Base-by-base conservation (phyloP, 2,888 invertebrate genomes). In the Eilema caniola region DNA sequence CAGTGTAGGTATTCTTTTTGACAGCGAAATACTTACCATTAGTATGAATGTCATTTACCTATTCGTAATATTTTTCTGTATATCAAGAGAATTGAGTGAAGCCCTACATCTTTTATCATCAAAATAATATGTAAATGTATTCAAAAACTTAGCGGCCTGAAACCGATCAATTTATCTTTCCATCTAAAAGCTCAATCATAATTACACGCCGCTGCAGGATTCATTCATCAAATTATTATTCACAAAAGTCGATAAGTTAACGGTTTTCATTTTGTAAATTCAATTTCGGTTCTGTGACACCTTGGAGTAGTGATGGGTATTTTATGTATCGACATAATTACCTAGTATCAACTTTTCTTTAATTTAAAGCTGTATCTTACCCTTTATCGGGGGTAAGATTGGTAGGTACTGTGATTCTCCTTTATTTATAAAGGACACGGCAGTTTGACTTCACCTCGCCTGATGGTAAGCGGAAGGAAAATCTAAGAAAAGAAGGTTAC, bases 151-250 rank as follows among this genome's bases (percentile, higher is more conserved):
- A 68, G 64, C 72, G 66, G 67, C 65, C 23, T 66, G 74, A 75
- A 79, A 80, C 74, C 70, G 66, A 74, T 81, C 74, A 74, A 80
- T 83, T 79, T 80, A 82, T 83, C 82, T 82, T 81, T 73, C 75
- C 74, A 75, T 82, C 74, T 73, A 74, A 76, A 79, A 61, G 67
- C 75, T 78, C 72, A 73, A 74, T 80, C 74, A 82, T 82, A 86
- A 89, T 89, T 87, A 85, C 79, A 82, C 84, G 82, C 82, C 83
- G 83, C 86, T 88, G 88, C 89, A 87, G 86, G 78, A 85, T 74
- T 84, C 89, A 91, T 92, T 91, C 88, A 92, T 92, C 92, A 92
- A 90, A 87, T 90, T 88, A 90, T 92, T 92, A 90, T 89, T 90
- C 88, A 86, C 85, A 85, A 88, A 88, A 90, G 89, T 89, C 90